Evolutionary conservation across 2,797 vertebrate genomes (phyloP), one percentile per base, ranked within the genome.

Genomic region (Alca torda): DNA sequence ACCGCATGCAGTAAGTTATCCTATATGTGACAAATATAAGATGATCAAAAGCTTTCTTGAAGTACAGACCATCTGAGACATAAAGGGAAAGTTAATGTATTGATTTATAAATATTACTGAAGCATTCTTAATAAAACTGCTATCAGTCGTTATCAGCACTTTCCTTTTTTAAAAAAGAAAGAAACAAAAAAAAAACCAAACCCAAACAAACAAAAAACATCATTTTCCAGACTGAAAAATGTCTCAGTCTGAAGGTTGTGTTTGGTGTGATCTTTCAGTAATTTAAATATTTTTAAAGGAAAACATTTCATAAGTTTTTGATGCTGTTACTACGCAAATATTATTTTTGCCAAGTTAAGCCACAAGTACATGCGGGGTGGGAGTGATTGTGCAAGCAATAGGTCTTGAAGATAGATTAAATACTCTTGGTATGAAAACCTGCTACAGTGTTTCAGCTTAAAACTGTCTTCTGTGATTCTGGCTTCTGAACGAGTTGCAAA

Each of bases 21-120:
- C 46, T 75, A 51, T 61, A 79, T 84, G 60, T 74, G 75, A 70
- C 84, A 78, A 87, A 82, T 67, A 63, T 14, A 68, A 96, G 77
- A 88, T 79, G 70, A 93, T 91, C 70, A 86, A 90, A 95, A 90
- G 53, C 53, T 91, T 75, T 84, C 80, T 94, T 67, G 60, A 90
- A 60, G 67, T 67, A 63, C 35, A 89, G 84, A 43, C 57, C 53
- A 41, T 54, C 80, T 74, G 63, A 84, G 74, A 35, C 60, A 73
- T 61, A 84, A 79, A 79, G 65, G 67, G 43, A 84, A 89, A 85
- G 64, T 76, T 82, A 92, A 93, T 84, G 12, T 76, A 53, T 81
- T 63, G 76, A 78, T 90, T 63, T 85, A 26, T 65, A 81, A 91
- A 87, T 53, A 60, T 73, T 89, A 51, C 57, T 65, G n/a, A 85